Evolutionary conservation across 2,113 vertebrate genomes (phyloP).

Genomic region (Lipotes vexillifer): DNA sequence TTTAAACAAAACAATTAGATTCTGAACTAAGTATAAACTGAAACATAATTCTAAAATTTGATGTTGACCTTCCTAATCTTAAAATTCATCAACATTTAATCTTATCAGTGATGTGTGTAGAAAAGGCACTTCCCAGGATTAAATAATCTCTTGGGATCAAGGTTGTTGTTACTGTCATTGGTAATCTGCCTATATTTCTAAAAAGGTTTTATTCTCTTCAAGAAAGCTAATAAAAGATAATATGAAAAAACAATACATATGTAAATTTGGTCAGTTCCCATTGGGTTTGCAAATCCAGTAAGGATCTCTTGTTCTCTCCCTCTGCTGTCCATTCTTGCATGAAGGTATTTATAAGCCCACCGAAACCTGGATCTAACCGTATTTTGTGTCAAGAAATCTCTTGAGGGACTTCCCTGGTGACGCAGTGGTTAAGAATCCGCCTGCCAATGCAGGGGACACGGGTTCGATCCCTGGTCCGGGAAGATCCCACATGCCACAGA

Average conservation of each 20-base stretch:
- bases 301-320: neutral
- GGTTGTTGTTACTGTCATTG: neutral
- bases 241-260: neutral
- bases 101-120: neutral
- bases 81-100: neutral
- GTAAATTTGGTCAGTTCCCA: neutral
- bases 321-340: neutral
- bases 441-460: no score
- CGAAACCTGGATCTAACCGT: neutral
- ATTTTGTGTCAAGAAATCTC: neutral
- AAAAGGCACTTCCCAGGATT: neutral
- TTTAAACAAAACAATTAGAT: neutral
- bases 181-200: neutral
- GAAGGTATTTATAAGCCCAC: neutral
- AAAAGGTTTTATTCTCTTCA: neutral
- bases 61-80: neutral
- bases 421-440: no score
- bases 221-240: neutral
- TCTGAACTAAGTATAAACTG: neutral
- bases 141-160: neutral
- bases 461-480: no score
- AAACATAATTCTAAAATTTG: slow-evolving; percentile 8
- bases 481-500: no score
- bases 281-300: neutral
- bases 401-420: neutral